Percentiles rank a stretch among this genome's conserved stretches.
These are phyloP conservation scores for Malurus cyaneus DNA, from an alignment of 2,113 vertebrate genomes.

Conservation along the genomic window DNA sequence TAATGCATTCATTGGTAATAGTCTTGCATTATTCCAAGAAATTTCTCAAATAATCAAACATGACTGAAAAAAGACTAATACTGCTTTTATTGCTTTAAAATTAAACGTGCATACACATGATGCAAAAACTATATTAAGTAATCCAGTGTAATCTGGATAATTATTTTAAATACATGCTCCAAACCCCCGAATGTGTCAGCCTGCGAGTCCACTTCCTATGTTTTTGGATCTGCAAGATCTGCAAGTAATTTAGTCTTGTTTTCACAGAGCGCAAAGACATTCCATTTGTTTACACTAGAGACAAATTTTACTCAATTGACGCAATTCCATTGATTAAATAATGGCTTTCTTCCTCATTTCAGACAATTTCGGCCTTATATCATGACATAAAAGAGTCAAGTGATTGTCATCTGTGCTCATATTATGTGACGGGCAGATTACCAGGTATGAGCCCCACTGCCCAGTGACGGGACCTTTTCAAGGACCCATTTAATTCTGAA, in stretches of 20 bases:
- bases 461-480: constrained; percentile 32
- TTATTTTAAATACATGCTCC: constrained; percentile 66
- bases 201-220: constrained; percentile 71
- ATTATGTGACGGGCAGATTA: constrained; percentile 52
- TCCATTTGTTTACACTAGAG: constrained; percentile 84
- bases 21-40: background rate
- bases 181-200: constrained; percentile 66
- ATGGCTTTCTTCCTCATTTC: constrained; percentile 85
- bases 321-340: constrained; percentile 92
- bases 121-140: constrained; percentile 43
- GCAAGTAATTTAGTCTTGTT: constrained; percentile 83
- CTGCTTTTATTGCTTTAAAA: background rate
- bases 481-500: constrained; percentile 9
- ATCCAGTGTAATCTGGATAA: constrained; percentile 67
- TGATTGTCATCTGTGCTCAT: constrained; percentile 65
- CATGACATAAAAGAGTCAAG: constrained; percentile 64
- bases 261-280: constrained; percentile 75
- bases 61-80: background rate
- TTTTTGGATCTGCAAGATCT: constrained; percentile 70
- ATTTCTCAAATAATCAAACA: background rate
- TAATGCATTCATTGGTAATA: background rate
- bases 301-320: constrained; percentile 85
- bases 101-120: background rate
- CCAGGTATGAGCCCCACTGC: constrained; percentile 1
- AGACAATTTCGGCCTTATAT: constrained; percentile 77